Conservation (phyloP, 2,797 vertebrate genomes). For the Hypotaenidia okinawae region DNA sequence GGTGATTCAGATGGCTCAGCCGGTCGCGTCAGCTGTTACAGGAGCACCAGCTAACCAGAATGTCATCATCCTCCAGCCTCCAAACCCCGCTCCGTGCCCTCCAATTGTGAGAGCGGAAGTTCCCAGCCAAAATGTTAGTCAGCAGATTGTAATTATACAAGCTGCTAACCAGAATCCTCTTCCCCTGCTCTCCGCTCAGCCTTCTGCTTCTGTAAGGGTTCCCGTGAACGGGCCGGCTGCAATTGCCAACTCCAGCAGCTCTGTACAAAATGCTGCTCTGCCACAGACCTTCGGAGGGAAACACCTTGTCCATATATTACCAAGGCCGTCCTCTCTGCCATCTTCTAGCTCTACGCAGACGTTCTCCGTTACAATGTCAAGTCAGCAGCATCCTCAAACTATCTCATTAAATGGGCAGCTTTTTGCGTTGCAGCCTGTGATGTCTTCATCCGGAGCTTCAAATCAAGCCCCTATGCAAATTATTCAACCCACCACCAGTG, state of each 20-base stretch:
- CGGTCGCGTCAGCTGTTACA: constrained; percentile 81
- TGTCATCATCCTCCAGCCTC: constrained; percentile 94
- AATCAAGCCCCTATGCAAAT: constrained; percentile 91
- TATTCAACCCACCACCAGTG: constrained; percentile 91
- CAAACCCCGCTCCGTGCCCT: constrained; percentile 83
- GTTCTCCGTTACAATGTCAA: constrained; percentile 79
- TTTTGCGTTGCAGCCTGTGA: constrained; percentile 94
- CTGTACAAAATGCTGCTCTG: constrained; percentile 76
- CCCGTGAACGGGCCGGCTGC: constrained; percentile 78
- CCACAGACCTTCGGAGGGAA: constrained; percentile 91
- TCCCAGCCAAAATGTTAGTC: constrained; percentile 88
- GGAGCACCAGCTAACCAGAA: constrained; percentile 88
- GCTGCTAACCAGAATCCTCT: constrained; percentile 88
- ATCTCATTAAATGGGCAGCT: constrained; percentile 97
- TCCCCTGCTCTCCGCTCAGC: constrained; percentile 85
- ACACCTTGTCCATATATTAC: constrained; percentile 96
- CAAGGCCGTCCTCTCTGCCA: constrained; percentile 83
- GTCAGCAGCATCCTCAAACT: constrained; percentile 87
- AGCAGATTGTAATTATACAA: constrained; percentile 98
- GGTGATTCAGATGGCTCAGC: constrained; percentile 93
- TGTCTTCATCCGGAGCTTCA: constrained; percentile 86
- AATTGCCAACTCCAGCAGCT: constrained; percentile 75
- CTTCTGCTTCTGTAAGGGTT: constrained; percentile 81
- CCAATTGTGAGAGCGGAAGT: constrained; percentile 88
- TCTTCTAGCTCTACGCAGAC: constrained; percentile 76